Evolutionary conservation across 2,113 vertebrate species (phyloP), one percentile per base, ranked within the genome.

Genomic region (Oceanites oceanicus): DNA sequence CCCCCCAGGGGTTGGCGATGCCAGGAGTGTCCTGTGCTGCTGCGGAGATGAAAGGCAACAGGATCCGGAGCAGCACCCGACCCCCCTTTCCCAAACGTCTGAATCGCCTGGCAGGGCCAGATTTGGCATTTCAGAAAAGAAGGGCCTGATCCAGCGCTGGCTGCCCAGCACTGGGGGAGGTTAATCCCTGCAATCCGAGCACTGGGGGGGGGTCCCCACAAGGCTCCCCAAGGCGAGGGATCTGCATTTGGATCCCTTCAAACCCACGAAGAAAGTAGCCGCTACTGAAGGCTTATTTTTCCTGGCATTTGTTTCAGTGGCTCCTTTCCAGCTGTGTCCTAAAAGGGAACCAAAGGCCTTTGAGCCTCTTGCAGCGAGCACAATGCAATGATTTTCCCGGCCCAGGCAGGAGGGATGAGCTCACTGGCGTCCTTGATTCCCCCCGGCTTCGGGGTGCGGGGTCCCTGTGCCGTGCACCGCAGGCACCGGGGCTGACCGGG

Each of bases 361-460:
- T 95, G 94, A 96, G 96, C 50, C 71, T 90, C 63, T 93, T 15
- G 25, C 88, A 78, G 86, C 0, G 29, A 94, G 80, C 76, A 96
- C 96, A 97, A 97, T 92, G 96, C 83, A 32, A 47, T 91, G 94
- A 95, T 97, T 97, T 94, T 95, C 96, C 94, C 80, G 26, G 80
- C 88, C 80, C 0, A 0, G 45, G 83, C 42, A 14, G 92, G 61
- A 96, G 65, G 91, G 79, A 96, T 96, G 94, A 84, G 92, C 92
- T 96, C 97, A 95, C 80, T 78, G 83, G 10, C 1, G 53, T 92
- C 95, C 92, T 94, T 53, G 88, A 52, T 56, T 94, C 78, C 73
- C 77, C 89, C 56, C 2, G 0, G 61, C 65, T 59, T 52, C 0
- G 0, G 52, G 53, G n/a, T 5, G 22, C 2, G 0, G 76, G 58